Percentiles rank a stretch among this genome's conserved stretches.
Evolutionary conservation across 2,797 vertebrate genomes (phyloP).

Genomic region (Smutsia temminckii): DNA sequence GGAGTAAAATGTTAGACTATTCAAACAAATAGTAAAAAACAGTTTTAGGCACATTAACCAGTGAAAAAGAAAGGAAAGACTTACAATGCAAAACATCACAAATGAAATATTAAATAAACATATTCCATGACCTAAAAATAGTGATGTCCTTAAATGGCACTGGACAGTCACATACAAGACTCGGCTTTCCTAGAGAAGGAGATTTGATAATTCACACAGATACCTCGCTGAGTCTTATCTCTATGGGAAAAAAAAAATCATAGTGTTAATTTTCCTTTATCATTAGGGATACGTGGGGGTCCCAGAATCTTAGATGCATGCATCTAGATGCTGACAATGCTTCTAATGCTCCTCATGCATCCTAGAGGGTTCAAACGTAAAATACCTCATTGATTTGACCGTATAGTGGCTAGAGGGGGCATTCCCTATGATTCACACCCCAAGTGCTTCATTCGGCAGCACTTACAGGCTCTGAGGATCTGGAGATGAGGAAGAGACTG

Average conservation of each 20-base stretch:
- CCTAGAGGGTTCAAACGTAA: neutral
- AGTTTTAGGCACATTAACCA: slow-evolving; percentile 8
- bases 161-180: neutral
- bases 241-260: slow-evolving; percentile 33
- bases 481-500: neutral
- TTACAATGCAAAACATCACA: neutral
- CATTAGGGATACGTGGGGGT: neutral
- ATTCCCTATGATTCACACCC: neutral
- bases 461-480: neutral
- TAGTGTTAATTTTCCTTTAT: slow-evolving; percentile 47
- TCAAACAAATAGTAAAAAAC: slow-evolving; percentile 49
- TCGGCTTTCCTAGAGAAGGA: neutral
- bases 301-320: neutral
- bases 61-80: neutral
- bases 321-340: neutral
- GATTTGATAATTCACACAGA: slow-evolving; percentile 52
- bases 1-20: slow-evolving; percentile 52
- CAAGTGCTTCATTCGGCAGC: neutral
- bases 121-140: slow-evolving; percentile 12
- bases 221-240: neutral
- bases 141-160: neutral
- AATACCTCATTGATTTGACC: neutral
- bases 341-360: neutral
- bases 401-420: neutral
- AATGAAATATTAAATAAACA: slow-evolving; percentile 34